A percentile compares a stretch with the other conserved stretches of the same genome.
Evolutionary conservation across 2,797 vertebrate genomes (phyloP).

Genomic region (Diplodus puntazzo): DNA sequence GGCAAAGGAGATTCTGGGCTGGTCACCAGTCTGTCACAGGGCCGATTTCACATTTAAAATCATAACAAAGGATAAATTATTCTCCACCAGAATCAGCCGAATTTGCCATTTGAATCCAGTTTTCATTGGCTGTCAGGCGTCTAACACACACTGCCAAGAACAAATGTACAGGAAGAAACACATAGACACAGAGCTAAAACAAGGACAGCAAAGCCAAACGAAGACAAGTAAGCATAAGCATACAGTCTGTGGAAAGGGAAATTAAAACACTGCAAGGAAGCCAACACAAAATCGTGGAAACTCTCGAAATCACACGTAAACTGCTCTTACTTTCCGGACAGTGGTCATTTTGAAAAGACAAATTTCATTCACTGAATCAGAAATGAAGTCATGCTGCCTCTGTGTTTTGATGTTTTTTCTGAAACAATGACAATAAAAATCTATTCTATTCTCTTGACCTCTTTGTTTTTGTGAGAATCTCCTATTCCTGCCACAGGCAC

Average conservation of each 20-base stretch:
- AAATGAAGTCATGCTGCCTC: no score
- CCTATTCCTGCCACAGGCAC: neutral
- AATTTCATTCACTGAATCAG: no score
- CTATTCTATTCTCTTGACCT: no score
- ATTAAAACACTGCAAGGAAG: neutral
- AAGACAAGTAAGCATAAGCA: neutral
- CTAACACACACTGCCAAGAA: neutral
- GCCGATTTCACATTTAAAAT: slow-evolving; percentile 9
- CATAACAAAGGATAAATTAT: neutral
- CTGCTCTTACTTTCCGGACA: no score
- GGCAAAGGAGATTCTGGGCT: neutral
- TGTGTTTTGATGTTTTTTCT: no score
- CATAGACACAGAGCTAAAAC: neutral
- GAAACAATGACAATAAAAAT: no score
- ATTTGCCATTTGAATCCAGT: neutral
- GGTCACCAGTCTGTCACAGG: slow-evolving; percentile 2
- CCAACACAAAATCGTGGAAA: slow-evolving; percentile 2
- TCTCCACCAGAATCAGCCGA: neutral
- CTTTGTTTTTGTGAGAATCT: neutral
- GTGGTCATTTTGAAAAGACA: no score
- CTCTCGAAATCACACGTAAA: neutral
- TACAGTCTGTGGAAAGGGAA: neutral
- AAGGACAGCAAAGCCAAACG: neutral
- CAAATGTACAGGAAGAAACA: neutral
- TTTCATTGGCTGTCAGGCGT: slow-evolving; percentile 1